Evolutionary conservation across 2,797 vertebrate species (phyloP), one percentile per base, ranked within the genome.

Genomic region (Fringilla coelebs): DNA sequence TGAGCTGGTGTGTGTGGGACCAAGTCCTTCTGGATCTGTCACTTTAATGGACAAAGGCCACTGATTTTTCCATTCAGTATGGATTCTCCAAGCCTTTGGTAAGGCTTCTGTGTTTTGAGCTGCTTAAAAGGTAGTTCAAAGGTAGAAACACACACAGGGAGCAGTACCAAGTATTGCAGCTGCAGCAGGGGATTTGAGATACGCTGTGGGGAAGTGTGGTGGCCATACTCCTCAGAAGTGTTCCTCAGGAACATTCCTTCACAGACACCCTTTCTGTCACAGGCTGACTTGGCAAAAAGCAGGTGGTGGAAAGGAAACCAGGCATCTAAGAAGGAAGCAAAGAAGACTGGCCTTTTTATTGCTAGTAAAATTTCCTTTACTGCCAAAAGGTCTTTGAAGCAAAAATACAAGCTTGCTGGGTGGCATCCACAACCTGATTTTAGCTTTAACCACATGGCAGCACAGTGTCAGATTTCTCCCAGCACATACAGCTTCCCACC

Each of bases 351-450:
- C 17, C 90, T 81, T 96, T 95, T 96, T 94, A 95, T 84, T 96
- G 80, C 86, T 81, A 88, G 89, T 83, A 87, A 86, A 90, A 68
- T 93, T 94, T 87, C 85, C 77, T 81, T 94, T 84, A 45, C 83
- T 92, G 94, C 89, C 88, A 93, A 88, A 95, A 94, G 83, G 82
- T 93, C 96, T 96, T 96, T 94, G 94, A 96, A 96, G 67, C 75
- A 91, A 93, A 97, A 97, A 95, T 96, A 93, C 91, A 93, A 96
- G 65, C 96, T 92, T 94, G 73, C 85, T 96, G 92, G 87, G 90
- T 95, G 90, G 95, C 95, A 95, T 60, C 85, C 60, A 61, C 76
- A 81, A 41, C 60, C 92, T 94, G 81, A 91, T 93, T 96, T 96
- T 95, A 96, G 94, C 71, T 88, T 90, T 95, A 91, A 63, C 95